phyloP scores from a whole-genome alignment of 2,888 invertebrate genomes.

The Neocrepidodera transversa region DNA sequence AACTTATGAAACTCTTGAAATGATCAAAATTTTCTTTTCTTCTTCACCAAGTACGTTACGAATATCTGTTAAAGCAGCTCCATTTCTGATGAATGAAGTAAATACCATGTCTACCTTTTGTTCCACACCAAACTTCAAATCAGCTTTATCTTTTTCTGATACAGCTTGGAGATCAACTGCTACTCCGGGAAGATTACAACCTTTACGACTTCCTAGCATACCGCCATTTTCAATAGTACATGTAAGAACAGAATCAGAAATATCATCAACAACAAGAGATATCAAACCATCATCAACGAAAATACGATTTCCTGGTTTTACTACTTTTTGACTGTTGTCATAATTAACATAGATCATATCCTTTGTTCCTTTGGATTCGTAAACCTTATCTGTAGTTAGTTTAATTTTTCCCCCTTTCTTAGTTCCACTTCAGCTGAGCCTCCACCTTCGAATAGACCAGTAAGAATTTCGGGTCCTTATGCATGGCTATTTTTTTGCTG shows the following conservation, averaged over 20 bases:
- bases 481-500: conserved; percentile 77
- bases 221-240: conserved; percentile 97
- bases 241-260: conserved; percentile 68
- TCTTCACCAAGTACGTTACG: conserved; percentile 83
- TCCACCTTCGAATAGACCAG: conserved; percentile 91
- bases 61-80: conserved; percentile 85
- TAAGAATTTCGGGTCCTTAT: conserved; percentile 98
- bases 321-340: conserved; percentile 91
- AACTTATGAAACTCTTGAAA: conserved; percentile 98
- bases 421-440: conserved; percentile 90
- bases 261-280: conserved; percentile 79
- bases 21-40: conserved; percentile 92
- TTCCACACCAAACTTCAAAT: conserved; percentile 89
- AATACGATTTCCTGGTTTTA: conserved; percentile 84
- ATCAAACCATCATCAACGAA: conserved; percentile 98
- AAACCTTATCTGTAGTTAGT: conserved; percentile 82
- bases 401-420: conserved; percentile 84
- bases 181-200: conserved; percentile 95
- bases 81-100: conserved; percentile 96
- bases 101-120: conserved; percentile 96
- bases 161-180: conserved; percentile 97
- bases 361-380: conserved; percentile 79
- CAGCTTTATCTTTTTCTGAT: conserved; percentile 96
- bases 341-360: conserved; percentile 88
- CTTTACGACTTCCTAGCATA: conserved; percentile 87